These are phyloP conservation scores for Catostomus latipinnis DNA, from an alignment of 2,797 vertebrate genomes.

Conservation along the genomic window DNA sequence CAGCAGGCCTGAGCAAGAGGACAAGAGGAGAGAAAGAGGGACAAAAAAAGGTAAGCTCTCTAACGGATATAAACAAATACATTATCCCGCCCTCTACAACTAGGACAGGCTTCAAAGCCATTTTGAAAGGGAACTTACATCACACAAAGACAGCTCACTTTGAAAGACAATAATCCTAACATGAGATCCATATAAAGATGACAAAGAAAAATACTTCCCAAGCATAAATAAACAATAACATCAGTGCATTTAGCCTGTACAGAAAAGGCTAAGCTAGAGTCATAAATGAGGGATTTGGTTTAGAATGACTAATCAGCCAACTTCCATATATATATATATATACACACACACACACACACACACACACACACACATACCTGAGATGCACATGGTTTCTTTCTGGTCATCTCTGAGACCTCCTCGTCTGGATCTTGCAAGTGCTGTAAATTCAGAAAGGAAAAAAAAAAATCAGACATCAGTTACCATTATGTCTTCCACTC, in stretches of 20 bases:
- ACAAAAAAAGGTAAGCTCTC: constrained; percentile 11
- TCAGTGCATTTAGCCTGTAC: too few relatives aligned
- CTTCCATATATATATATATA: too few relatives aligned
- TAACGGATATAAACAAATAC: constrained; percentile 48
- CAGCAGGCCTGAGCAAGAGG: constrained; percentile 64
- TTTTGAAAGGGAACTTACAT: background rate
- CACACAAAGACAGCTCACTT: background rate
- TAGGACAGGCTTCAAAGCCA: background rate
- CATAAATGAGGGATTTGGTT: background rate
- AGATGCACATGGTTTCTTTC: constrained; percentile 79
- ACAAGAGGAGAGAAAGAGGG: background rate
- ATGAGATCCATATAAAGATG: background rate
- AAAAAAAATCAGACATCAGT: background rate
- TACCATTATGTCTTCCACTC: background rate
- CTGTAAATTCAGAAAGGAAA: constrained; percentile 67
- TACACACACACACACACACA: too few relatives aligned
- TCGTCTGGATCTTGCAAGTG: constrained; percentile 91
- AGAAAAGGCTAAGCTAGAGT: background rate
- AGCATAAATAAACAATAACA: too few relatives aligned
- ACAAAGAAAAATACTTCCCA: background rate
- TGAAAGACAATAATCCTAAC: background rate
- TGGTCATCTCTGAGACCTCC: constrained; percentile 80
- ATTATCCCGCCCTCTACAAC: constrained; percentile 8
- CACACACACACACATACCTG: constrained; percentile 74
- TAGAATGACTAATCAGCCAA: background rate